Conservation (phyloP, 2,797 vertebrate genomes). For the Apodemus agrarius region DNA sequence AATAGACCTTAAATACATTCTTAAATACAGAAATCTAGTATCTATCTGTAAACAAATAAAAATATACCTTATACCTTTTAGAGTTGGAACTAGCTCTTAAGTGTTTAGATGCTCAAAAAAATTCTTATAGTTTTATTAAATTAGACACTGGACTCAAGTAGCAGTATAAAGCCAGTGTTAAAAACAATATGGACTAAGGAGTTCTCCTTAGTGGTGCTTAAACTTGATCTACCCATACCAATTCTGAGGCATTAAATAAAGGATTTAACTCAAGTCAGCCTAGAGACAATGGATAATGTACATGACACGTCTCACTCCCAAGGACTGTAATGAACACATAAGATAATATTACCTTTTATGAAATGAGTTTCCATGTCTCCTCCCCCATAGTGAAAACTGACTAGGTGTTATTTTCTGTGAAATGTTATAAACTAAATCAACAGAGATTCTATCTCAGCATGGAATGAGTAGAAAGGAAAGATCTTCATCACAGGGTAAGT, state of each 20-base stretch:
- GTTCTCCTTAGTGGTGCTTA: background rate
- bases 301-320: background rate
- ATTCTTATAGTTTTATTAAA: slow-evolving; percentile 5
- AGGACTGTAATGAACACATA: background rate
- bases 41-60: background rate
- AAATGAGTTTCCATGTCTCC: background rate
- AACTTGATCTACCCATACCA: no score
- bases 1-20: background rate
- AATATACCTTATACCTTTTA: background rate
- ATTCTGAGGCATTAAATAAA: background rate
- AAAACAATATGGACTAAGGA: background rate
- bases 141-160: background rate
- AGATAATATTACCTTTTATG: background rate
- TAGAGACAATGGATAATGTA: background rate
- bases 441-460: background rate
- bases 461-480: slow-evolving; percentile 16
- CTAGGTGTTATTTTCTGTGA: slow-evolving; percentile 43
- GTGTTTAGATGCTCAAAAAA: background rate
- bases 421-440: slow-evolving; percentile 30
- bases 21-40: background rate
- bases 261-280: background rate
- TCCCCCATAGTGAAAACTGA: background rate
- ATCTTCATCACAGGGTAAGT: background rate
- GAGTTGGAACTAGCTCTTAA: background rate
- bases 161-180: background rate